Evolutionary conservation across 2,113 vertebrate species (phyloP), one percentile per base, ranked within the genome.

Genomic region (Microtus montanus): DNA sequence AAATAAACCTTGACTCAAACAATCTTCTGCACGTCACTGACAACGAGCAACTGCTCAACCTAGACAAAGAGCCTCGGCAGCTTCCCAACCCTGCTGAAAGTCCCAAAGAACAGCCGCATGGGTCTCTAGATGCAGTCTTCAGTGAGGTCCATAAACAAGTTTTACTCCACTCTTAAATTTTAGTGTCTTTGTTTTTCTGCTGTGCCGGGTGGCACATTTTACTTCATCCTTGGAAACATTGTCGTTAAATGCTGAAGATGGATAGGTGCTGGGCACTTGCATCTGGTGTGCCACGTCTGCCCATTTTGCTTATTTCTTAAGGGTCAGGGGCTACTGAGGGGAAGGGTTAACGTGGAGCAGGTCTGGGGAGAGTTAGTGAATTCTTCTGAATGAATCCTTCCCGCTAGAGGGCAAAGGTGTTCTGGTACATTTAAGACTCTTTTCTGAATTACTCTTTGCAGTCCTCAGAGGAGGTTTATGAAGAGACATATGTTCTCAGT

Each of bases 151-250:
- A 95, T 97, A 96, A 97, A 97, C 91, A 93, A 92, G 77, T 87
- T 96, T 96, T 96, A 97, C 90, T 96, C 15, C 68, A 58, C 87
- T 95, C 95, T 97, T 97, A 97, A 94, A 95, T 93, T 96, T 97
- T 95, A 97, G 89, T 96, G 95, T 93, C 97, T 97, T 97, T 97
- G 96, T 95, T 95, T 96, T 93, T 83, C 94, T 71, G 91, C 94
- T 74, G 90, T 63, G 85, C 85, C 20, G 10, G 71, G 70, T 93
- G 93, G 87, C 88, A 86, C 28, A 75, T 93, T 96, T 79, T 74
- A 74, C 94, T 95, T 95, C 80, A 61, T 95, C 95, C 95, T 88
- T 86, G 68, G 87, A 96, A 96, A 82, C 93, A 47, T 44, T 0
- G 0, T 74, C 86, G 41, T 95, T 90, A 94, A 94, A 86, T 58